Conservation (phyloP, 1,140 invertebrate genomes). For the Acyrthosiphon pisum region DNA sequence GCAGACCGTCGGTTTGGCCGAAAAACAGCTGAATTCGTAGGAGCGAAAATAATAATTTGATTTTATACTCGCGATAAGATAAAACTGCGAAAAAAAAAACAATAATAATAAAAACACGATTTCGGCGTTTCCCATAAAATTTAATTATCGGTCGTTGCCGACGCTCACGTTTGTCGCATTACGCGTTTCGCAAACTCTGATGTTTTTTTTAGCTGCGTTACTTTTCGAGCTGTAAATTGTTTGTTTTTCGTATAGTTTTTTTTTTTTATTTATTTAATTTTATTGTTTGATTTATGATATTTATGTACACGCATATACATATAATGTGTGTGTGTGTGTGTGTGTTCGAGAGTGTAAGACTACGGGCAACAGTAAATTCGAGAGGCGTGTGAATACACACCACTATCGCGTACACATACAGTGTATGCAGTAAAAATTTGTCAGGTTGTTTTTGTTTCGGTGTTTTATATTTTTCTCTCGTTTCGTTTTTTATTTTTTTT, state of each 20-base stretch:
- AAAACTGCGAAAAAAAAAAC: not conserved
- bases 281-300: conserved; percentile 22
- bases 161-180: not conserved
- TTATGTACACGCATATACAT: not conserved
- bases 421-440: not conserved
- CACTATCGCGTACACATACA: not conserved
- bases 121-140: not conserved
- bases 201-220: not conserved
- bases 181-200: not conserved
- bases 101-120: not conserved
- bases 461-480: conserved; percentile 15
- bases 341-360: not conserved
- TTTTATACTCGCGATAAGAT: not conserved
- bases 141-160: not conserved
- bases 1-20: not conserved
- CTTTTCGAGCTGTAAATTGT: not conserved
- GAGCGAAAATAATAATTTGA: conserved; percentile 1
- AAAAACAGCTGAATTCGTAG: not conserved
- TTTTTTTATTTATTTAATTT: conserved; percentile 16
- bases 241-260: not conserved
- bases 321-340: not conserved
- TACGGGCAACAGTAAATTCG: not conserved
- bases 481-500: not conserved
- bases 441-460: conserved; percentile 36
- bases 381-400: not conserved